phyloP scores from a whole-genome alignment of 2,113 vertebrate genomes.

The Pagrus major region DNA sequence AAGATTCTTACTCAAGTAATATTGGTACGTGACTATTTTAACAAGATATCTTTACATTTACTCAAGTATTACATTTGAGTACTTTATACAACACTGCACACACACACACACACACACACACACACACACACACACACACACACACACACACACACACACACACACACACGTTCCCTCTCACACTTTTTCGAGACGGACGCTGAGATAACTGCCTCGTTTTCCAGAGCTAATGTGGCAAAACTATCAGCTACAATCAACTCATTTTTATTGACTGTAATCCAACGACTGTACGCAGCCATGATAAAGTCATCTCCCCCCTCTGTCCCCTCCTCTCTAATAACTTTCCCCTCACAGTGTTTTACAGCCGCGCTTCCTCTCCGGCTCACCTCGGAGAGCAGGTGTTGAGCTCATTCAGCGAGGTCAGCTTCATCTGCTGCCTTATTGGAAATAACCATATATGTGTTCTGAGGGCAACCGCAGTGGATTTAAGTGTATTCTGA shows the following conservation, averaged over 20 bases:
- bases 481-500: constrained; percentile 36
- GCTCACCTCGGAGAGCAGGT: constrained; percentile 64
- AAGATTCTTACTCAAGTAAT: too few species aligned
- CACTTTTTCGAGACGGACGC: neutral
- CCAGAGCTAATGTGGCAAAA: constrained; percentile 58
- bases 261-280: constrained; percentile 49
- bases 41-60: too few species aligned
- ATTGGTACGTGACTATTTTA: too few species aligned
- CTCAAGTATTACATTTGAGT: too few species aligned
- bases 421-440: constrained; percentile 43
- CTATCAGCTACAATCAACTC: constrained; percentile 30
- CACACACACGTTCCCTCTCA: too few species aligned
- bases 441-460: constrained; percentile 51
- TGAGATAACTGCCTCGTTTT: neutral
- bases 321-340: constrained; percentile 23
- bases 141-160: too few species aligned
- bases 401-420: constrained; percentile 66
- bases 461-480: constrained; percentile 36
- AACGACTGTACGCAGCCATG: constrained; percentile 22
- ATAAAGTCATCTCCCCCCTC: constrained; percentile 55
- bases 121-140: too few species aligned
- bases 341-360: constrained; percentile 39
- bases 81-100: too few species aligned
- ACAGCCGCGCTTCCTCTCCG: constrained; percentile 17
- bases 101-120: too few species aligned